Base-by-base conservation (phyloP, 2,888 invertebrate species). In the Hyposoter dolosus region DNA sequence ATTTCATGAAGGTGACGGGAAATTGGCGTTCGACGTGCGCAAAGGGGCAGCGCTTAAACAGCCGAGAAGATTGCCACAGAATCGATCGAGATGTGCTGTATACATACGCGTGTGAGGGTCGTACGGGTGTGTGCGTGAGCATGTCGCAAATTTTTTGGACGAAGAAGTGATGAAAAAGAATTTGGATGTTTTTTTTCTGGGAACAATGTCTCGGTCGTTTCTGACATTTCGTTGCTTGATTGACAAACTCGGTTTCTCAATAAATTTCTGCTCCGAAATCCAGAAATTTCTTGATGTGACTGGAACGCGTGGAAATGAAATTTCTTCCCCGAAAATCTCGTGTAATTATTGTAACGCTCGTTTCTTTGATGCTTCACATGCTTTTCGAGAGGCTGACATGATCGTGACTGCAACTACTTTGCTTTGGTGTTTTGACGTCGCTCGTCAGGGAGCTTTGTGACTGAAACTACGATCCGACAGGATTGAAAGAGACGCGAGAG, bases 1-100 rank as follows among this genome's bases (percentile, higher is more conserved):
- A 78, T 68, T 78, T 78, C 68, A 68, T 28, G 43, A 78, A 78
- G 78, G 78, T 56, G 78, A 68, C 68, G 43, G 40, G 78, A 78
- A 66, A 76, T 76, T 76, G 76, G 60, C 28, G 50, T 23, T 60
- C 65, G 65, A 76, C 65, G 65, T 56, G 43, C 60, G 74, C 53
- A 43, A 74, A 40, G 23, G 45, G 60, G 28, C 19, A 65, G 43
- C 23, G n/a, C 65, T 28, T 28, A 65, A 76, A 43, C 65, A 45
- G 47, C 35, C 72, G 10, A 40, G 35, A 40, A 65, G 53, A 63
- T 63, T 63, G 63, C 45, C 53, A 53, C 53, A n/a, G 6, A 72
- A 72, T 72, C 50, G 71, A 72, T 72, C 50, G 72, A 35, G 53
- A 53, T 50, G 28, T 47, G 28, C 45, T 28, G n/a, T 17, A 47